Conservation (phyloP, 2,797 vertebrate genomes). For the Nannoperca obscura region DNA sequence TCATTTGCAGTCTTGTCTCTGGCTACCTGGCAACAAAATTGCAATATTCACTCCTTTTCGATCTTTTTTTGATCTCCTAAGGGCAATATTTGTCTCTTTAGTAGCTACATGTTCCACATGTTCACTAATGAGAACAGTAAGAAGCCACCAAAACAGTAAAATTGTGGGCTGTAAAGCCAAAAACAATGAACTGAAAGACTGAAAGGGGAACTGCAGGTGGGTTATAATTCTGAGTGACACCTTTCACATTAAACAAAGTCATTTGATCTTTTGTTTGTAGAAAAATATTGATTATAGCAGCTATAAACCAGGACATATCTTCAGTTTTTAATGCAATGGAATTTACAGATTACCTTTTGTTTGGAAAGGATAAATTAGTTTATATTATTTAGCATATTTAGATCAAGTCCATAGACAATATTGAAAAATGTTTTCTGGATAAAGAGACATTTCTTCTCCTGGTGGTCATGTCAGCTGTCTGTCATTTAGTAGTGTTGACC, state of each 20-base stretch:
- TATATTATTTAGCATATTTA: constrained; percentile 27
- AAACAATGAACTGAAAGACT: no score
- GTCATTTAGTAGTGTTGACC: constrained; percentile 64
- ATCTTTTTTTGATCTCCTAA: neutral
- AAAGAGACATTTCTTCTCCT: constrained; percentile 39
- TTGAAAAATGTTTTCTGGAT: constrained; percentile 3
- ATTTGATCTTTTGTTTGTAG: neutral
- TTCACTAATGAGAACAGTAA: neutral
- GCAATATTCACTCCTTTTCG: neutral
- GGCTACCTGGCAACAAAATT: neutral
- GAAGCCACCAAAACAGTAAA: no score
- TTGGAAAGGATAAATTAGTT: constrained; percentile 19
- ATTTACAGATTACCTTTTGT: constrained; percentile 34
- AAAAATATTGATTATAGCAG: neutral
- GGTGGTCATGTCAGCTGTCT: constrained; percentile 58
- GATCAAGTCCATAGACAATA: constrained; percentile 17
- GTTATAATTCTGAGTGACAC: neutral
- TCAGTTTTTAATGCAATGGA: neutral
- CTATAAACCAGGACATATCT: constrained; percentile 1
- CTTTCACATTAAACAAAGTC: neutral
- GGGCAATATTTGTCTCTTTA: neutral
- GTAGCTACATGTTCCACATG: neutral
- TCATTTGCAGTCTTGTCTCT: neutral
- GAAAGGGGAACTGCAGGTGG: no score
- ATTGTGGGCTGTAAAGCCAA: no score